Evolutionary conservation across 1,140 invertebrate genomes (phyloP).

Genomic region (Campoletis sonorensis): DNA sequence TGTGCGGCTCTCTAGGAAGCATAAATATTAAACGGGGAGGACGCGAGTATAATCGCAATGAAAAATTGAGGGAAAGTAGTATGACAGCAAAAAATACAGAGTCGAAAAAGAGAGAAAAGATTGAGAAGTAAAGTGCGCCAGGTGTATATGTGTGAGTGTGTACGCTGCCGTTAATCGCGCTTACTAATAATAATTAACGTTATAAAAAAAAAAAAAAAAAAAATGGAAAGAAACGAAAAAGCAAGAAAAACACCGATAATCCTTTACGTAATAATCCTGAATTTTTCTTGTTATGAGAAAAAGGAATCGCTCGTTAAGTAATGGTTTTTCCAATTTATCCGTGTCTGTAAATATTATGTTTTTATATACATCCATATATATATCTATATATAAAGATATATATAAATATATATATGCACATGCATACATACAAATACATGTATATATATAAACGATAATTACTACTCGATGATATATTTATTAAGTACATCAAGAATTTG

Average conservation of each 20-base stretch:
- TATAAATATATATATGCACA: too few species aligned
- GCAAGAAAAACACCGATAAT: constrained; percentile 46
- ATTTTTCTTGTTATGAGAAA: constrained; percentile 52
- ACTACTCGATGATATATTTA: constrained; percentile 72
- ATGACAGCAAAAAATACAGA: constrained; percentile 51
- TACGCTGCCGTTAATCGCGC: constrained; percentile 55
- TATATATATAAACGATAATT: constrained; percentile 62
- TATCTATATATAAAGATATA: too few species aligned
- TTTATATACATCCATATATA: constrained; percentile 73
- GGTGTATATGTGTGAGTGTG: constrained; percentile 47
- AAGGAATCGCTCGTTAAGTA: constrained; percentile 61
- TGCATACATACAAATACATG: constrained; percentile 55
- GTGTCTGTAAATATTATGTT: constrained; percentile 77
- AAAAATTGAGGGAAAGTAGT: constrained; percentile 46
- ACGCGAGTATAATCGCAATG: constrained; percentile 47
- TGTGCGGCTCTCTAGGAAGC: constrained; percentile 55
- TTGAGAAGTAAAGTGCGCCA: constrained; percentile 38
- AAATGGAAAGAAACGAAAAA: constrained; percentile 43
- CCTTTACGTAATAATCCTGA: constrained; percentile 51
- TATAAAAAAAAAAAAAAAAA: constrained; percentile 52
- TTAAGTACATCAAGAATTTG: constrained; percentile 70
- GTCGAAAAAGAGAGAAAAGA: constrained; percentile 41
- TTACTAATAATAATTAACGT: constrained; percentile 52
- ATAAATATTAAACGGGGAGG: constrained; percentile 37
- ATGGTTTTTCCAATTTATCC: constrained; percentile 70